Conservation (phyloP, 37 sponge, comb jelly and placozoan genomes). For the Axinella damicornis region DNA sequence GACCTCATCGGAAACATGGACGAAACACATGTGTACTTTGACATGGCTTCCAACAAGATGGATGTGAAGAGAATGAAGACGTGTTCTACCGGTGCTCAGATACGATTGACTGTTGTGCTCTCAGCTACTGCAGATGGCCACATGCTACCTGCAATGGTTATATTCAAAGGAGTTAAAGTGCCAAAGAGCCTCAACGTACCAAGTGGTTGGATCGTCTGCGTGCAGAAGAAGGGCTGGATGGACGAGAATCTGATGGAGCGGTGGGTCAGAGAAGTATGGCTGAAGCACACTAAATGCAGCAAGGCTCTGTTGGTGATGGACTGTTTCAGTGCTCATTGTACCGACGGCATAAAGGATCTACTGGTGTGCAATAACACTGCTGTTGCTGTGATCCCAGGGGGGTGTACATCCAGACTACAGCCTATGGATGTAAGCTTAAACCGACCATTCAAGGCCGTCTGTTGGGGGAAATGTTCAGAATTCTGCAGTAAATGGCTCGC, state of each 20-base stretch:
- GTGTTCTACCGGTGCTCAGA: conserved; percentile 9
- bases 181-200: not conserved
- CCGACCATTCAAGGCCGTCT: not conserved
- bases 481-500: not conserved
- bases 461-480: not conserved
- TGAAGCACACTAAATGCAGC: conserved; percentile 15
- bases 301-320: conserved; percentile 29
- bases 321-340: conserved; percentile 17
- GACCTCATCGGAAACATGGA: conserved; percentile 34
- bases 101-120: conserved; percentile 27
- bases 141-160: conserved; percentile 11
- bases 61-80: not conserved
- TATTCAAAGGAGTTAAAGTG: conserved; percentile 14
- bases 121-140: conserved; percentile 16
- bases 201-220: conserved; percentile 14
- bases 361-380: not conserved
- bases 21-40: conserved; percentile 32
- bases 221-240: conserved; percentile 38
- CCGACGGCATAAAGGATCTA: not conserved
- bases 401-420: conserved; percentile 10
- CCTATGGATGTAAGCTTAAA: conserved; percentile 4
- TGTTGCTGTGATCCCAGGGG: conserved; percentile 15
- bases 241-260: conserved; percentile 5
- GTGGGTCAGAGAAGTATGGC: conserved; percentile 1
- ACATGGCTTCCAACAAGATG: conserved; percentile 8